These are phyloP conservation scores for Drosophila phalerata DNA, from an alignment of 2,888 invertebrate species.

Conservation along the genomic window DNA sequence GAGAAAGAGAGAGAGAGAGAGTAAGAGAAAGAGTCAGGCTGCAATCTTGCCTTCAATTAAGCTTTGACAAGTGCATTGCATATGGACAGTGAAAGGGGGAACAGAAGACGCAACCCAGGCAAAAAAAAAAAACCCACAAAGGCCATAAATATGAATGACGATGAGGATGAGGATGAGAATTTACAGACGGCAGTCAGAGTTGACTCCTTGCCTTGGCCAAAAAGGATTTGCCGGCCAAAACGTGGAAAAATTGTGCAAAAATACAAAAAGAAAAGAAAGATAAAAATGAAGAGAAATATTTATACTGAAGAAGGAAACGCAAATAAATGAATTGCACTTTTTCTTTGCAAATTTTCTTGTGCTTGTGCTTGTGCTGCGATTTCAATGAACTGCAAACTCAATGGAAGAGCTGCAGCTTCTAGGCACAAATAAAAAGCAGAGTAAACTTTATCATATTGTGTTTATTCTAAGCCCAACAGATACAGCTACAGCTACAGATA, in stretches of 20 bases:
- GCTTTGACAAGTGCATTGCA: slow-evolving; percentile 84
- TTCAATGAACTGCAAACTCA: slow-evolving; percentile 77
- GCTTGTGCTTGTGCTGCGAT: slow-evolving; percentile 61
- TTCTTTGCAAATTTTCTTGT: slow-evolving; percentile 76
- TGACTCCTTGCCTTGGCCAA: slow-evolving; percentile 60
- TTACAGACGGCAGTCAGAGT: slow-evolving; percentile 17
- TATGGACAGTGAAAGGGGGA: slow-evolving; percentile 43
- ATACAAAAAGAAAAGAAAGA: slow-evolving; percentile 10
- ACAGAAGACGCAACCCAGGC: slow-evolving; percentile 44
- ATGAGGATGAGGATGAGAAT: slow-evolving; percentile 38
- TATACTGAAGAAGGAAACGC: slow-evolving; percentile 74
- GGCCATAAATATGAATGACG: slow-evolving; percentile 78
- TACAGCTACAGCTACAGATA: not conserved
- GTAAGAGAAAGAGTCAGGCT: slow-evolving; percentile 44
- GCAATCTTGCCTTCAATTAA: slow-evolving; percentile 84
- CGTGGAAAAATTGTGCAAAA: slow-evolving; percentile 16
- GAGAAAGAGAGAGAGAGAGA: not conserved
- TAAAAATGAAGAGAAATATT: slow-evolving; percentile 24
- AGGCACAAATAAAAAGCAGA: slow-evolving; percentile 45
- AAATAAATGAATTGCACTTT: slow-evolving; percentile 82
- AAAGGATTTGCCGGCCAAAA: slow-evolving; percentile 60
- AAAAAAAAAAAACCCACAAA: slow-evolving; percentile 55
- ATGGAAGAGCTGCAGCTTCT: slow-evolving; percentile 45
- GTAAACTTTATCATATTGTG: slow-evolving; percentile 72
- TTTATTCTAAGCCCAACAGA: slow-evolving; percentile 73